Base-by-base conservation (phyloP, 2,888 invertebrate genomes). In the Phytoseiulus persimilis region DNA sequence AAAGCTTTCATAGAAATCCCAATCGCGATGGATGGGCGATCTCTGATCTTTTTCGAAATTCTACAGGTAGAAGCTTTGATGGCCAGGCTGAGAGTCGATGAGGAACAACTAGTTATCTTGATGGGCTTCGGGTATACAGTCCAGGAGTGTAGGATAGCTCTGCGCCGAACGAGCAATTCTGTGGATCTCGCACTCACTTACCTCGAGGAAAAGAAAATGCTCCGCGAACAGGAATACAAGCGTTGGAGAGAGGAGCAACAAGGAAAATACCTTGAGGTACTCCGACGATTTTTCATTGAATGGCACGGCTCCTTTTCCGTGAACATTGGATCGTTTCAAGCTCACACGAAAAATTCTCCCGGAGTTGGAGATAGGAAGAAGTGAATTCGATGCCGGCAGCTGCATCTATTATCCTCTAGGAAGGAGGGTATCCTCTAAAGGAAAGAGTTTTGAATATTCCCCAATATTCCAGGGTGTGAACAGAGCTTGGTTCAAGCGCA, bases 181-280 rank as follows among this genome's bases (percentile, higher is more conserved):
- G 28, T 32, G 0, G 87, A 87, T 33, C 45, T 87, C 11, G 87
- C 87, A n/a, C 28, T 87, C 11, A 87, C 32, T 18, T 45, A 39
- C 28, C 87, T 87, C 32, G 32, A 39, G 18, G 45, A 87, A 28
- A 87, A 87, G 87, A 28, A 87, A 87, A 18, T 28, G 14, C 87
- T 28, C 28, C 87, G 87, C 45, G 39, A 31, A 23, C 5, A 6
- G 0, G 87, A 87, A 45, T 45, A 87, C 28, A 28, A 33, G 32
- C 87, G 87, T 31, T 87, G 87, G 87, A 45, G 31, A 87, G 6
- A 32, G 23, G 87, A 87, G 14, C 87, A 87, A 87, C 32, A n/a
- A 32, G 33, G 45, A 28, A 87, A 87, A 87, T 45, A 87, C 18
- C 39, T 87, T 0, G n/a, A 87, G 87, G 87, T 87, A 14, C 11